Percentiles rank a stretch among this genome's conserved stretches.
These are phyloP conservation scores for Diuraphis noxia DNA, from an alignment of 1,140 invertebrate species.

Conservation along the genomic window DNA sequence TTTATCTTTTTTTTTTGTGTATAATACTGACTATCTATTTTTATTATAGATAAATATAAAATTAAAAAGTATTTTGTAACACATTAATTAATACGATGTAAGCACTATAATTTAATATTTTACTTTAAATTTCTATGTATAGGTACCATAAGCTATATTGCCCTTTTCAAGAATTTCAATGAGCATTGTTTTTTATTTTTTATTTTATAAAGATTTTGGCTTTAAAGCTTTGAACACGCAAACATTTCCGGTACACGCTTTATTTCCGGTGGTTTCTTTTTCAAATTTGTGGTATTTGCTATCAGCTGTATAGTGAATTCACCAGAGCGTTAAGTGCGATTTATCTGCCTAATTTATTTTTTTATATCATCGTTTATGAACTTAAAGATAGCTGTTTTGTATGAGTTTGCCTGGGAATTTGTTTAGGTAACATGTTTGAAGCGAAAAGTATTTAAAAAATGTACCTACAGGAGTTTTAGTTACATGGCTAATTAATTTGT, in stretches of 20 bases:
- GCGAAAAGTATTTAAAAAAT: background rate
- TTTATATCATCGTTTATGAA: background rate
- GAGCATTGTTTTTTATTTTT: background rate
- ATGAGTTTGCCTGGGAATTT: background rate
- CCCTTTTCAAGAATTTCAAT: background rate
- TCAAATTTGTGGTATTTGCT: background rate
- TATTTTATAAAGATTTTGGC: background rate
- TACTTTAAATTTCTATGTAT: background rate
- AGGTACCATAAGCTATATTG: background rate
- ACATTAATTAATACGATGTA: too few relatives aligned
- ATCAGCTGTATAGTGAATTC: background rate
- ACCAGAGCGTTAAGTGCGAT: constrained; percentile 1
- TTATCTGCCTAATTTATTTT: constrained; percentile 26
- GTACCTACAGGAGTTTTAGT: background rate
- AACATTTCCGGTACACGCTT: constrained; percentile 18
- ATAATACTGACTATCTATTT: background rate
- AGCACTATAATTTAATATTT: too few relatives aligned
- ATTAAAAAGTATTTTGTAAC: background rate
- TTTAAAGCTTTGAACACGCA: constrained; percentile 26
- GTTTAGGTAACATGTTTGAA: background rate
- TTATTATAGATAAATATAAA: background rate
- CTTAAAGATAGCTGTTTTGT: background rate
- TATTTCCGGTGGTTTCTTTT: background rate
- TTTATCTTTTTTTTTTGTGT: too few relatives aligned
- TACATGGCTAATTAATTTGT: background rate